phyloP scores from a whole-genome alignment of 2,888 invertebrate genomes.

The Agrochola litura region DNA sequence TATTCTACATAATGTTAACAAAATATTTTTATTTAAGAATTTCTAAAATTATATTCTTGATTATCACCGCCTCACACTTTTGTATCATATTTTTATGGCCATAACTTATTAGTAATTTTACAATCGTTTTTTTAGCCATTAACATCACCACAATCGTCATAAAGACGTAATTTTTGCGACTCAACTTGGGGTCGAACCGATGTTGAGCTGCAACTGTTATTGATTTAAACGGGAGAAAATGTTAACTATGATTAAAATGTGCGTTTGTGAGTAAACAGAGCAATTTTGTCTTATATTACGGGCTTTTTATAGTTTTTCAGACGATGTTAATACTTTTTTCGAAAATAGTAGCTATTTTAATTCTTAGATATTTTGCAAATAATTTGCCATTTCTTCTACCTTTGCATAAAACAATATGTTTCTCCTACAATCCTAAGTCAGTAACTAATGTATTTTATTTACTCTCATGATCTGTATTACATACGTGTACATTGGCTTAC shows the following conservation, averaged over 20 bases:
- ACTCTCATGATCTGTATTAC: neutral
- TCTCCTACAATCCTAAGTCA: neutral
- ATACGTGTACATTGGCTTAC: neutral
- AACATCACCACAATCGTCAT: constrained; percentile 48
- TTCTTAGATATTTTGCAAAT: too few relatives aligned
- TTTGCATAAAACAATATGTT: neutral
- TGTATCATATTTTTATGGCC: too few relatives aligned
- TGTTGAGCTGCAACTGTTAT: constrained; percentile 48
- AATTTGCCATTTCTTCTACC: too few relatives aligned
- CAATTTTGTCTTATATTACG: constrained; percentile 2
- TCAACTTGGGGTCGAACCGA: constrained; percentile 58
- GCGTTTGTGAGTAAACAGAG: constrained; percentile 11
- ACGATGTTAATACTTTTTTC: neutral
- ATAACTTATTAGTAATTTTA: too few relatives aligned
- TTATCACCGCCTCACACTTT: neutral
- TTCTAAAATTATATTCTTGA: neutral
- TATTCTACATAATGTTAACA: neutral
- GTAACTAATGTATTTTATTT: neutral
- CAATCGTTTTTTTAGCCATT: too few relatives aligned
- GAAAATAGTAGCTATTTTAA: neutral
- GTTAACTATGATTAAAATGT: constrained; percentile 43
- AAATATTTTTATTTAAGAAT: neutral
- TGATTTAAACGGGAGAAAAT: constrained; percentile 49
- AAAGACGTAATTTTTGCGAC: constrained; percentile 77
- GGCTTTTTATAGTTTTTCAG: neutral